Percentiles rank a stretch among this genome's conserved stretches.
phyloP scores from a whole-genome alignment of 2,113 vertebrate genomes.

The Butastur rufipennis region DNA sequence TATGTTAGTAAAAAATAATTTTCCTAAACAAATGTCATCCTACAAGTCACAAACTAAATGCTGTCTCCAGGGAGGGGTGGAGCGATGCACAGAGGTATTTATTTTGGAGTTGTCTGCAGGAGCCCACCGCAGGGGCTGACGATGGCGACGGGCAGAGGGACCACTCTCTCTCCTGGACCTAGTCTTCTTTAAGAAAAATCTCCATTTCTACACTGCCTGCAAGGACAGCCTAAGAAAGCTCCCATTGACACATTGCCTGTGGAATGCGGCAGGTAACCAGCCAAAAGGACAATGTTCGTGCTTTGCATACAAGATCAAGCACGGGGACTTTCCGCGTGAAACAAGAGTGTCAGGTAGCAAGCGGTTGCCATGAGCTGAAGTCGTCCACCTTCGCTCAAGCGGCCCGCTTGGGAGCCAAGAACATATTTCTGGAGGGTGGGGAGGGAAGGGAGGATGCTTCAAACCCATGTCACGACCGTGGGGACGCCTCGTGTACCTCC shows the following conservation, averaged over 20 bases:
- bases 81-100: neutral
- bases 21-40: neutral
- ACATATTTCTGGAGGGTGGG: neutral
- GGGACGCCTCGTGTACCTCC: neutral
- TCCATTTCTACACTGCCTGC: neutral
- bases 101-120: neutral
- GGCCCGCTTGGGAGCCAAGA: neutral
- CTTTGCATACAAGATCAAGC: neutral
- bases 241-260: neutral
- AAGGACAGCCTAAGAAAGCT: neutral
- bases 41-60: neutral
- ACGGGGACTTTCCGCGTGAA: neutral
- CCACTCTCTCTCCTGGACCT: rapidly evolving
- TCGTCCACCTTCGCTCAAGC: rapidly evolving
- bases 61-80: neutral
- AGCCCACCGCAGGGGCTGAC: neutral
- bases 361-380: neutral
- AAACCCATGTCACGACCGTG: rapidly evolving
- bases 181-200: no score
- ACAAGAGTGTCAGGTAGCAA: rapidly evolving
- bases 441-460: neutral
- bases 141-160: neutral
- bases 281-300: rapidly evolving
- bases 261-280: neutral
- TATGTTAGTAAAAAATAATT: neutral